Conservation (phyloP, 2,888 invertebrate species). For the Rhagonycha lutea region DNA sequence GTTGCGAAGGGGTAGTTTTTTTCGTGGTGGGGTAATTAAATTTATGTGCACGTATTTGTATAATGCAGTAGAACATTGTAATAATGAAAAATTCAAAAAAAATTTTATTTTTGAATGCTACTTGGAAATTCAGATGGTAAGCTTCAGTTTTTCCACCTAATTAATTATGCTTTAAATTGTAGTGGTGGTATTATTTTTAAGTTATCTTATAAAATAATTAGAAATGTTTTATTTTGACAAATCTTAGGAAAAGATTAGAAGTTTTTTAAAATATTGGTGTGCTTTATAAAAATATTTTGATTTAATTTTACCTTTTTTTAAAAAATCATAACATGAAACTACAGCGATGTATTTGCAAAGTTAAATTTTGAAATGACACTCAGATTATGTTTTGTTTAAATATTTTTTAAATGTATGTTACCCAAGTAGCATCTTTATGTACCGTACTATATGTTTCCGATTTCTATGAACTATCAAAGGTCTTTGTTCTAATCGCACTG, state of each 20-base stretch:
- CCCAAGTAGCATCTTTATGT: constrained; percentile 53
- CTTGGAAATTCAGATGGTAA: constrained; percentile 58
- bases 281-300: neutral
- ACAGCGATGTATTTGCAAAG: constrained; percentile 7
- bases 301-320: neutral
- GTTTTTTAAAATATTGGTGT: neutral
- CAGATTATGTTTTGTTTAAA: constrained; percentile 27
- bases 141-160: constrained; percentile 49
- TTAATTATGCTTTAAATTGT: constrained; percentile 36
- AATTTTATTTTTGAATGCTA: constrained; percentile 51
- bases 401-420: constrained; percentile 35
- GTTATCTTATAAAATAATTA: constrained; percentile 18
- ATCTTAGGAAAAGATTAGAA: neutral
- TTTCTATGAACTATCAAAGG: constrained; percentile 32
- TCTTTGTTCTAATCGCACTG: constrained; percentile 48
- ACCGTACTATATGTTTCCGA: constrained; percentile 27
- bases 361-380: constrained; percentile 12
- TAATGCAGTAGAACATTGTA: constrained; percentile 18
- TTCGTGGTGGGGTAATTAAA: neutral
- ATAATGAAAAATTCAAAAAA: constrained; percentile 41
- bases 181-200: constrained; percentile 35
- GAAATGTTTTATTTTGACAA: neutral
- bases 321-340: constrained; percentile 1
- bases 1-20: neutral
- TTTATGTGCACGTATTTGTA: constrained; percentile 9